phyloP scores from a whole-genome alignment of 2,888 invertebrate genomes.

The Orthosia gracilis region DNA sequence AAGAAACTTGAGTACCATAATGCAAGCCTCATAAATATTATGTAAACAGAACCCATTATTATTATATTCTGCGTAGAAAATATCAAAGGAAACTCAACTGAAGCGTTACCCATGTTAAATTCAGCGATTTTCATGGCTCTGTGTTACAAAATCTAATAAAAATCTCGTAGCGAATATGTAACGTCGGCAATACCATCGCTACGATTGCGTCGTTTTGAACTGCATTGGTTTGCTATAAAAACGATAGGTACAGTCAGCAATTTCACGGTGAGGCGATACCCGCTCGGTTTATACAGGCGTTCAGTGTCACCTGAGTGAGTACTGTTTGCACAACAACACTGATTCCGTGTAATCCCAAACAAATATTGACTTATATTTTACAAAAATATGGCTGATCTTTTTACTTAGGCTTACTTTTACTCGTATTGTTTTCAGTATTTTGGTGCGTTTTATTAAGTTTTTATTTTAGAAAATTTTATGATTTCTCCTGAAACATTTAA shows the following conservation, averaged over 20 bases:
- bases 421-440: too few species aligned
- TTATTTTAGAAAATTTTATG: not conserved
- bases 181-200: constrained; percentile 44
- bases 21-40: constrained; percentile 7
- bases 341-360: constrained; percentile 76
- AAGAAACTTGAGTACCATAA: constrained; percentile 4
- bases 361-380: constrained; percentile 78
- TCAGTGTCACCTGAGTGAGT: constrained; percentile 61
- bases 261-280: constrained; percentile 29
- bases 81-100: constrained; percentile 21
- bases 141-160: constrained; percentile 43
- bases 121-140: constrained; percentile 6
- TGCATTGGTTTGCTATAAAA: constrained; percentile 59
- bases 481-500: not conserved
- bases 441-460: too few species aligned
- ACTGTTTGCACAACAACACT: constrained; percentile 69
- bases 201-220: constrained; percentile 44
- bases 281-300: constrained; percentile 40
- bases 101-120: constrained; percentile 4
- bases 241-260: constrained; percentile 58
- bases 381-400: constrained; percentile 65
- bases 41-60: not conserved
- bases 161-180: constrained; percentile 39
- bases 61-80: constrained; percentile 3
- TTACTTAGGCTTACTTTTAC: constrained; percentile 2